Percentiles rank a stretch among this genome's conserved stretches.
These are phyloP conservation scores for Pandemis cinnamomeana DNA, from an alignment of 2,888 invertebrate genomes.

Conservation along the genomic window DNA sequence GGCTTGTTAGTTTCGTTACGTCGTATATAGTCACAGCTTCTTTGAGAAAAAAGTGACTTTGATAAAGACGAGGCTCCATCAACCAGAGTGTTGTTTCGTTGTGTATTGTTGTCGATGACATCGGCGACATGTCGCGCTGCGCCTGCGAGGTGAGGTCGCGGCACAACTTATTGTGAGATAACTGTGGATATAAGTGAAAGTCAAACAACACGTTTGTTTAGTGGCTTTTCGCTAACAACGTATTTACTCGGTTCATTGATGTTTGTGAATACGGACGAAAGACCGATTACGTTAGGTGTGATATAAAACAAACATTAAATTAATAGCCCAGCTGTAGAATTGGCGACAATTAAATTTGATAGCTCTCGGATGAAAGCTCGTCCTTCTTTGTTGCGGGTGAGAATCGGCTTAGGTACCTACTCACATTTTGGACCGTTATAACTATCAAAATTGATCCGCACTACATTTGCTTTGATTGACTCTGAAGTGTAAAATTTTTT, in stretches of 20 bases:
- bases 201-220: slow-evolving; percentile 47
- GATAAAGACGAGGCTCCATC: slow-evolving; percentile 8
- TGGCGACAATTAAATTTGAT: slow-evolving; percentile 6
- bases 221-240: slow-evolving; percentile 47
- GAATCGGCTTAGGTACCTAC: neutral
- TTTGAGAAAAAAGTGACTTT: neutral
- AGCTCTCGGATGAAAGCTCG: slow-evolving; percentile 3
- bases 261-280: slow-evolving; percentile 34
- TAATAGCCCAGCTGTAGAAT: slow-evolving; percentile 8
- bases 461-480: too few species aligned
- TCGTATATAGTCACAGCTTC: too few species aligned
- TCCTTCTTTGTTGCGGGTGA: neutral
- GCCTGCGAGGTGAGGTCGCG: slow-evolving; percentile 16
- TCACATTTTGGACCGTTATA: neutral
- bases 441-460: neutral
- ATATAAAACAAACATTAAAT: slow-evolving; percentile 30
- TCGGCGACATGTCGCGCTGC: slow-evolving; percentile 19
- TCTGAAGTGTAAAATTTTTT: too few species aligned
- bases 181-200: slow-evolving; percentile 50
- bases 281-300: slow-evolving; percentile 32
- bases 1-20: too few species aligned
- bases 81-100: neutral
- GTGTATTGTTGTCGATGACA: slow-evolving; percentile 12
- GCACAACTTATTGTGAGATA: slow-evolving; percentile 31
- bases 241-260: slow-evolving; percentile 42